Evolutionary conservation across 2,888 invertebrate species (phyloP), one percentile per base, ranked within the genome.

Genomic region (Hanleya hanleyi): DNA sequence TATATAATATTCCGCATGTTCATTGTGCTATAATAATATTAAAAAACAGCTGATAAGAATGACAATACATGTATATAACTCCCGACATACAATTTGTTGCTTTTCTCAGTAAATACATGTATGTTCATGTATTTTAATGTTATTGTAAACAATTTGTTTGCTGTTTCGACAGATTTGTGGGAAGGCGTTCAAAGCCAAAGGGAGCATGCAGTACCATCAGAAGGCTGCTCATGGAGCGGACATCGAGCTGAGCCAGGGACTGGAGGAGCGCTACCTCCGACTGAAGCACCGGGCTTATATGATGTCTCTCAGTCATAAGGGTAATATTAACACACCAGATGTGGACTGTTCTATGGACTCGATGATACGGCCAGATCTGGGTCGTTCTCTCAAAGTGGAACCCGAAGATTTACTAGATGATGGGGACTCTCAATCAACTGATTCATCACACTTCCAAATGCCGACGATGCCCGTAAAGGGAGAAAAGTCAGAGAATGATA

Each of bases 151-250:
- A n/a, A n/a, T n/a, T n/a, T n/a, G n/a, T n/a, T n/a, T n/a, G n/a
- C 68, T 36, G 65, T n/a, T 37, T 47, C 79, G 80, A 38, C 80
- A 87, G 86, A 79, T 79, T n/a, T 88, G 87, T 81, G 82, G 80
- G 9, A 87, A 87, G 75, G 83, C 83, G 37, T 89, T 89, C 80
- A 85, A 86, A 71, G 87, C 87, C 41, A 87, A 88, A 71, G 83
- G 86, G 64, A 88, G 87, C 67, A 82, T 88, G 82, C 83, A 83
- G 69, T 88, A 89, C 73, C 89, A 89, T 70, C 81, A 84, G 74
- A 86, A 87, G 49, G 85, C 86, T 12, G 81, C 84, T 1, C 89
- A 89, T 76, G 86, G 86, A 57, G 72, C 85, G 22, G 81, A 85
- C 62, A 82, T 87, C 6, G 86, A 88, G 57, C 81, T 88, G 9